Conservation (phyloP, 2,113 vertebrate species). For the Gasterosteus aculeatus region DNA sequence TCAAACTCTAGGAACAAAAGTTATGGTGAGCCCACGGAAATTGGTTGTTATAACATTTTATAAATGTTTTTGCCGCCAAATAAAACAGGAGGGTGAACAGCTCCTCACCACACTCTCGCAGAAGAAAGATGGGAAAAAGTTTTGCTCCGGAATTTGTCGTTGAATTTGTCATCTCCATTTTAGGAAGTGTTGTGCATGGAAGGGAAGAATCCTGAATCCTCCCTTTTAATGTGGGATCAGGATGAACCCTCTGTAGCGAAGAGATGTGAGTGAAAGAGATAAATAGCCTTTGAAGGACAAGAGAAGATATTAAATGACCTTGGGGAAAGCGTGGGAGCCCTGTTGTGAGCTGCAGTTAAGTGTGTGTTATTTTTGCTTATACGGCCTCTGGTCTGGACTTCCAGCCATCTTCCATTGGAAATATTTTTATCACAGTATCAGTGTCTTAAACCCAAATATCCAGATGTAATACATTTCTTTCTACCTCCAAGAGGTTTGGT, state of each 20-base stretch:
- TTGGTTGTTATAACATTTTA: no score
- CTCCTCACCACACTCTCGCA: not conserved
- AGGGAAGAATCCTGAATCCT: not conserved
- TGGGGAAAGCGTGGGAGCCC: not conserved
- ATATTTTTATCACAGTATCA: no score
- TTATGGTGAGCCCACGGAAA: not conserved
- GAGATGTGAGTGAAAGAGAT: not conserved
- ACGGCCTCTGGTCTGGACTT: no score
- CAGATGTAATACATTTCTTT: no score
- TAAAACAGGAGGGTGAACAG: not conserved
- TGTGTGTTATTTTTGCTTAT: not conserved
- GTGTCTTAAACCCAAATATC: no score
- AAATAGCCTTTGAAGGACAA: not conserved
- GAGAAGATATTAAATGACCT: not conserved
- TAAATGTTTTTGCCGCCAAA: no score
- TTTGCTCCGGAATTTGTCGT: not conserved
- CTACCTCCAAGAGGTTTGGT: no score
- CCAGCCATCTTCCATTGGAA: no score
- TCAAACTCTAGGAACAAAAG: not conserved
- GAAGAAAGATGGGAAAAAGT: not conserved
- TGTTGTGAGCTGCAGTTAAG: not conserved
- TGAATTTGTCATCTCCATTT: not conserved
- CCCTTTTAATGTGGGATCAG: not conserved
- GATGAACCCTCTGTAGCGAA: not conserved
- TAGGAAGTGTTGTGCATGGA: not conserved